These are phyloP conservation scores for Drosophila ustulata DNA, from an alignment of 2,888 invertebrate species.

Conservation along the genomic window DNA sequence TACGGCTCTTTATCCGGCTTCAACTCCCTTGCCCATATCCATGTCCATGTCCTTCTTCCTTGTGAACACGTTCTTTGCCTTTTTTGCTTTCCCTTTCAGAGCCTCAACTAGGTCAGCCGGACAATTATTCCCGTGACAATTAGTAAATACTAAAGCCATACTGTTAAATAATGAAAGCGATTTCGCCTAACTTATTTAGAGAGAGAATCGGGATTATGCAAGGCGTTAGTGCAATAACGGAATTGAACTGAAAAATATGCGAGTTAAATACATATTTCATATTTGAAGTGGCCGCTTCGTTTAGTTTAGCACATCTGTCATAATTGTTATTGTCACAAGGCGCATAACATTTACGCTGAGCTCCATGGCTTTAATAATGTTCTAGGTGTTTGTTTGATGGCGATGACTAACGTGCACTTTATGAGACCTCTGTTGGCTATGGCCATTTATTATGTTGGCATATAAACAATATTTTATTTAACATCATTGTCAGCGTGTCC, in stretches of 20 bases:
- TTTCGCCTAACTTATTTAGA: constrained; percentile 7
- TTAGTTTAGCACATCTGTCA: constrained; percentile 66
- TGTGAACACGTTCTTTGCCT: neutral
- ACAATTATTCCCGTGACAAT: constrained; percentile 52
- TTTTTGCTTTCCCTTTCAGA: neutral
- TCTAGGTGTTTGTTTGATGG: constrained; percentile 67
- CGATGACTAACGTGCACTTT: constrained; percentile 62
- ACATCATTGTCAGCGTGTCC: constrained; percentile 70
- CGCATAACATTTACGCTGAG: constrained; percentile 12
- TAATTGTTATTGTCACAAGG: constrained; percentile 67
- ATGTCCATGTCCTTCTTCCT: constrained; percentile 11
- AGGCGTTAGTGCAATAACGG: neutral
- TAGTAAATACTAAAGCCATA: constrained; percentile 58
- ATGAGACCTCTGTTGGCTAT: constrained; percentile 60
- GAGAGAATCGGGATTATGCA: neutral
- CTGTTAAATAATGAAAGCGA: constrained; percentile 40
- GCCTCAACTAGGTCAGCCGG: constrained; percentile 62
- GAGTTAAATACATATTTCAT: constrained; percentile 22
- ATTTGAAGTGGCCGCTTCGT: neutral
- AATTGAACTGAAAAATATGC: neutral
- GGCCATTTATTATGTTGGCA: constrained; percentile 78
- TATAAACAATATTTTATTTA: constrained; percentile 81
- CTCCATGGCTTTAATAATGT: constrained; percentile 54
- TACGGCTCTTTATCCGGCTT: neutral
- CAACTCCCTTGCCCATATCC: too few relatives aligned